Percentiles rank a stretch among this genome's conserved stretches.
Evolutionary conservation across 1,140 invertebrate genomes (phyloP).

Genomic region (Dufourea novaeangliae): DNA sequence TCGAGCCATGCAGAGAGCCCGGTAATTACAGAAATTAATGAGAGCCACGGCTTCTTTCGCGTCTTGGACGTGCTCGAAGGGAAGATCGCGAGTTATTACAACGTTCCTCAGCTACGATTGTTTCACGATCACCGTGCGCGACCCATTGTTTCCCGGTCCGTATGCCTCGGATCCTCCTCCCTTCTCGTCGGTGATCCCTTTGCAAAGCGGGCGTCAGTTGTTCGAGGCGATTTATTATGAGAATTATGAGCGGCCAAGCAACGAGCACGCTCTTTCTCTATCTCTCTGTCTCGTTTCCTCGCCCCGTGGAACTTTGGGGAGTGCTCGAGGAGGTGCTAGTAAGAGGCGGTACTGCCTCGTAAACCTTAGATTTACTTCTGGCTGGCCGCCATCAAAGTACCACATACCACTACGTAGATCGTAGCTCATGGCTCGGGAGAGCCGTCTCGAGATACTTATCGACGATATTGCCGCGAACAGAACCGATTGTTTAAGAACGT

Average conservation of each 20-base stretch:
- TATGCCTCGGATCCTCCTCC: constrained; percentile 41
- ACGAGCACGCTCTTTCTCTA: constrained; percentile 61
- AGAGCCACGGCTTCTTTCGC: neutral
- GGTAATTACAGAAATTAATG: constrained; percentile 41
- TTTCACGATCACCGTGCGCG: constrained; percentile 52
- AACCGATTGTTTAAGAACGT: constrained; percentile 61
- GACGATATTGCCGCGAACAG: constrained; percentile 72
- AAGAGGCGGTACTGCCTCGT: constrained; percentile 82
- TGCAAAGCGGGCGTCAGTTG: constrained; percentile 70
- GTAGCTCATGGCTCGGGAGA: constrained; percentile 62
- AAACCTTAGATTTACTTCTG: constrained; percentile 83
- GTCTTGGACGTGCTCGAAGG: neutral
- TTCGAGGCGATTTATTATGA: constrained; percentile 80
- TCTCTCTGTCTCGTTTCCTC: constrained; percentile 33
- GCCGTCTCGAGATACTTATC: constrained; percentile 78
- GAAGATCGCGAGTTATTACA: constrained; percentile 12
- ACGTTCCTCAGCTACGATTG: constrained; percentile 50
- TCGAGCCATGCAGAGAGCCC: neutral
- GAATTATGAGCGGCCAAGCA: constrained; percentile 77
- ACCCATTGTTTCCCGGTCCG: constrained; percentile 42
- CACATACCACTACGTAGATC: constrained; percentile 69
- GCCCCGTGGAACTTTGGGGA: constrained; percentile 73
- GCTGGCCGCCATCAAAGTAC: constrained; percentile 81
- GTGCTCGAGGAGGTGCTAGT: constrained; percentile 82
- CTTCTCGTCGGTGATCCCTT: constrained; percentile 59